Evolutionary conservation across 2,113 vertebrate genomes (phyloP).

Genomic region (Cyanistes caeruleus): DNA sequence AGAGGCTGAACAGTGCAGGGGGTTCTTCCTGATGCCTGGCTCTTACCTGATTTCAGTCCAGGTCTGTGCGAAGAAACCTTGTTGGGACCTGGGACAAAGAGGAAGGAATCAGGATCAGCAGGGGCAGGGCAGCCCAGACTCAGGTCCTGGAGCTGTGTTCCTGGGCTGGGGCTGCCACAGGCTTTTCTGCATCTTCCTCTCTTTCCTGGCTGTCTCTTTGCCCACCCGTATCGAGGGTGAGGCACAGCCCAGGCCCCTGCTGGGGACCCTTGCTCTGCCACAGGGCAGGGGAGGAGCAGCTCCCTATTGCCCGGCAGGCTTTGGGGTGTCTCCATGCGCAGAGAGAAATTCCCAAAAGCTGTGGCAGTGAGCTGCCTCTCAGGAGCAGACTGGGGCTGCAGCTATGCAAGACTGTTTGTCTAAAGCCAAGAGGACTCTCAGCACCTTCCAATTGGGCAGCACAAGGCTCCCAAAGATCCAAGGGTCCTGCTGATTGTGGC

Average conservation of each 20-base stretch:
- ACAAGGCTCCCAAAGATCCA: neutral
- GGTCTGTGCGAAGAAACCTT: slow-evolving; percentile 71
- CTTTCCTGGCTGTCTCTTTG: neutral
- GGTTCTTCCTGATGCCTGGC: neutral
- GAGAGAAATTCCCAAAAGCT: neutral
- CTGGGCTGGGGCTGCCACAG: neutral
- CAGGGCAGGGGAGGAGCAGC: accelerated
- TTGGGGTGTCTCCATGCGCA: neutral
- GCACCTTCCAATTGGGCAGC: neutral
- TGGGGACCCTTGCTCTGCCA: neutral
- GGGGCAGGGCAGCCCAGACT: accelerated
- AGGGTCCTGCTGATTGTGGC: neutral
- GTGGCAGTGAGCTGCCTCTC: neutral
- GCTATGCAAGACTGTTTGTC: neutral
- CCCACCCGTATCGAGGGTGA: neutral
- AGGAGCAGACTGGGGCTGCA: neutral
- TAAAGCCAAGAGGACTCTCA: neutral
- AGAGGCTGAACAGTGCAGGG: neutral
- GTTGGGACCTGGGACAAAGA: slow-evolving; percentile 73
- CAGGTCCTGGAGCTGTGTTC: neutral
- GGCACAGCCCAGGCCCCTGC: neutral
- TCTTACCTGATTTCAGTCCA: slow-evolving; percentile 79
- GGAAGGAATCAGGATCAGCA: neutral
- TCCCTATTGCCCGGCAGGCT: neutral
- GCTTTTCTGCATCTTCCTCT: neutral